Evolutionary conservation across 2,113 vertebrate genomes (phyloP).

Genomic region (Bos indicus): DNA sequence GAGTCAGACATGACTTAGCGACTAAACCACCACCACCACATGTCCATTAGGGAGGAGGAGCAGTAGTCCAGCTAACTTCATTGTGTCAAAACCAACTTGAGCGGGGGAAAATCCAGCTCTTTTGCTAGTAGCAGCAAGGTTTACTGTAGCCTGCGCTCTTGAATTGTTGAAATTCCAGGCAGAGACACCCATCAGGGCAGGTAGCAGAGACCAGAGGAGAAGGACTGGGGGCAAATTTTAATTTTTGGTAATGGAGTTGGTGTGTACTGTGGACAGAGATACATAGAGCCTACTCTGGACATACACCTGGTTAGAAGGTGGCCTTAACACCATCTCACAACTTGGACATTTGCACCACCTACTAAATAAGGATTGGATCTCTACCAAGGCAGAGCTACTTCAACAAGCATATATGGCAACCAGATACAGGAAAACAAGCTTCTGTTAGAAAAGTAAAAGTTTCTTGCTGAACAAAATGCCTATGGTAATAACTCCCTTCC

Average conservation of each 20-base stretch:
- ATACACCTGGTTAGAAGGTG: not conserved
- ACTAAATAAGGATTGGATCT: not conserved
- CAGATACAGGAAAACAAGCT: not conserved
- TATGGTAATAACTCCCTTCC: not conserved
- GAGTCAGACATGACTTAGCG: not conserved
- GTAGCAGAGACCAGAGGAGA: not conserved
- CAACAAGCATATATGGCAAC: not conserved
- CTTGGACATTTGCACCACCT: not conserved
- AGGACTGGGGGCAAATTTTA: not conserved
- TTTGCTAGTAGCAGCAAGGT: not conserved
- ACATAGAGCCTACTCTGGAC: not conserved
- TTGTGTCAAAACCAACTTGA: not conserved
- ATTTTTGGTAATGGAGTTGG: not conserved
- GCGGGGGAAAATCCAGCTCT: not conserved
- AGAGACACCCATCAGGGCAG: no score
- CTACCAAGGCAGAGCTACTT: not conserved
- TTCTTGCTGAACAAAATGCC: not conserved
- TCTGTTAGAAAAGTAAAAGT: not conserved
- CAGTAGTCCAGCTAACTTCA: not conserved
- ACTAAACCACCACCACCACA: not conserved
- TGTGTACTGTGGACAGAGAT: not conserved
- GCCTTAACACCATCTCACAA: not conserved
- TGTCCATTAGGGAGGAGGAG: not conserved
- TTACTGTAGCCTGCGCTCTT: not conserved
- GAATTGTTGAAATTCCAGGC: rapidly evolving